Base-by-base conservation (phyloP, 2,888 invertebrate genomes). In the Agonopterix subpropinquella region DNA sequence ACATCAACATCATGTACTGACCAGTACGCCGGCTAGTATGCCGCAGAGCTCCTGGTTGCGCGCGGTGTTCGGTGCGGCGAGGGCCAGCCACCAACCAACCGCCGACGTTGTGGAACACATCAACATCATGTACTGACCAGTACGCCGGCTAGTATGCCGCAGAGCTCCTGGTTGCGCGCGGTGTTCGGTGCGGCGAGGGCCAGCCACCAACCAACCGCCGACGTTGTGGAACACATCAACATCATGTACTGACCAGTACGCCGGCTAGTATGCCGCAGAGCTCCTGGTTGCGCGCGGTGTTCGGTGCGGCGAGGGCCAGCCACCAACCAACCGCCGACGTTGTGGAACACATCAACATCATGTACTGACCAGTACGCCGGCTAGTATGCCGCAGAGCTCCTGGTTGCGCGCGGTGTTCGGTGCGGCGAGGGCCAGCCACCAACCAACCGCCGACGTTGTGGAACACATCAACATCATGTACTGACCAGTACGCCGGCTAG, bases 211-310 rank as follows among this genome's bases (percentile, higher is more conserved):
- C n/a, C n/a, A n/a, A n/a, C n/a, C n/a, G n/a, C n/a, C n/a, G n/a
- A n/a, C n/a, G n/a, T n/a, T n/a, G n/a, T 13, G 13, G 13, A 13
- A 13, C 1, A 28, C 28, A n/a, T n/a, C n/a, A n/a, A n/a, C n/a
- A 28, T 28, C 28, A 5, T 28, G 5, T 36, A 70, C 81, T 73
- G 64, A 95, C 95, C 85, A 98, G 87, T 81, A 92, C 92, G 15
- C 98, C 98, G 48, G 96, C 96, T 35, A 99, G 87, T 54, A 98
- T 94, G 18, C 97, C 99, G 80, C 98, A 98, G 0, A 98, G 98
- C 89, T 98, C 98, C 11, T 95, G 86, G 77, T 97, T 97, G 50
- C 89, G 91, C 41, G 89, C 83, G 0, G 98, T 98, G 79, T 97
- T 97, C 49, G 83, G 78, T 36, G 91, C 91, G 0, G 97, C 96